Conservation (phyloP, 2,888 invertebrate species). For the Amiota mariae region DNA sequence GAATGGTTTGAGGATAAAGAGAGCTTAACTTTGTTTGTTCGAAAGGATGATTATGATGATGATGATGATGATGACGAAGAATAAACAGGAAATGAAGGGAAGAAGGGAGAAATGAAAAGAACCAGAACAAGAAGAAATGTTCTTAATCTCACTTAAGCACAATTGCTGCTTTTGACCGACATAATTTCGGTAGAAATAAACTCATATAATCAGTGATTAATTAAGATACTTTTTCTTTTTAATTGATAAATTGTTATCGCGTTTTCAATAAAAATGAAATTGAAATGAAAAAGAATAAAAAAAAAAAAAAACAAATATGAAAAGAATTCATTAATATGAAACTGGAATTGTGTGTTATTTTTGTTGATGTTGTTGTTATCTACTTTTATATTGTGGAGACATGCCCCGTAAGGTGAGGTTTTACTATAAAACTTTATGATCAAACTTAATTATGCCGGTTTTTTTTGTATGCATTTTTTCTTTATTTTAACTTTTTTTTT, state of each 20-base stretch:
- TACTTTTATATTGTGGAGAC: too few species aligned
- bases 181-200: conserved; percentile 41
- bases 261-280: not conserved
- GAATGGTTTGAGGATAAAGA: too few species aligned
- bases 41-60: too few species aligned
- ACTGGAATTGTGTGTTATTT: too few species aligned
- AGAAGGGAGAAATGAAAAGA: not conserved
- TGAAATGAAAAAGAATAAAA: conserved; percentile 10
- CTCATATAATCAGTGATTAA: conserved; percentile 57
- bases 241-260: conserved; percentile 48
- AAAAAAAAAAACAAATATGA: conserved; percentile 17
- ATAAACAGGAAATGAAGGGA: not conserved
- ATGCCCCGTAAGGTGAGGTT: conserved; percentile 1
- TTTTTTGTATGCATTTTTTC: not conserved
- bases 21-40: too few species aligned
- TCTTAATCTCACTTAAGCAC: conserved; percentile 58
- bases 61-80: too few species aligned
- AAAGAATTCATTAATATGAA: too few species aligned
- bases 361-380: too few species aligned
- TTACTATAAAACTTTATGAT: conserved; percentile 55
- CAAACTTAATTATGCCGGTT: conserved; percentile 54
- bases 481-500: not conserved
- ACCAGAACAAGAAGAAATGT: not conserved
- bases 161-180: conserved; percentile 65
- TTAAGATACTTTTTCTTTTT: conserved; percentile 64